Evolutionary conservation across 2,113 vertebrate species (phyloP).

Genomic region (Chloroceryle aenea): DNA sequence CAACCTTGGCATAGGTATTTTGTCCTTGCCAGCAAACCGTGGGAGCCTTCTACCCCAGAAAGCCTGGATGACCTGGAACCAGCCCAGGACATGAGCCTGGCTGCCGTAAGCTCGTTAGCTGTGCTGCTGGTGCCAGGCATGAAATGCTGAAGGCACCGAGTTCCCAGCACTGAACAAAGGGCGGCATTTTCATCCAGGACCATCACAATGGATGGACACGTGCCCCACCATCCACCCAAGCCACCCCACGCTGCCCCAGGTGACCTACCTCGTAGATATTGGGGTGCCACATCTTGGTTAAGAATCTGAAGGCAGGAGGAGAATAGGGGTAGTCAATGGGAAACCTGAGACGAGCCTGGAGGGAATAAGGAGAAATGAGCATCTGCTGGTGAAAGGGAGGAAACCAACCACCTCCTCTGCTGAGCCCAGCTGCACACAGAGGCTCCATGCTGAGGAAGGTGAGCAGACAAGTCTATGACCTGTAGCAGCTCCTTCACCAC

Average conservation of each 20-base stretch:
- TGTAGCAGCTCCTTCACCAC: not conserved
- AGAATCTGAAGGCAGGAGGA: slow-evolving; percentile 93
- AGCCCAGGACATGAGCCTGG: not conserved
- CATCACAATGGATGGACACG: rapidly evolving
- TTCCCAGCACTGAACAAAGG: not conserved
- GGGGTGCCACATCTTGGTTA: slow-evolving; percentile 99
- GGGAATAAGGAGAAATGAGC: not conserved
- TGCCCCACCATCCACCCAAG: not conserved
- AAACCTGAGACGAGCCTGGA: slow-evolving; percentile 92
- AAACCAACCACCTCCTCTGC: not conserved
- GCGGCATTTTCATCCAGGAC: not conserved
- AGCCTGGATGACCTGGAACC: not conserved
- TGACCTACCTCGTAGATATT: slow-evolving; percentile 93
- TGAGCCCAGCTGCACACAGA: not conserved
- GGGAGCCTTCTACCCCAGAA: not conserved
- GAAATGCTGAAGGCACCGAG: not conserved
- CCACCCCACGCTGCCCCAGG: rapidly evolving
- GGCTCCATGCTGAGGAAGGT: not conserved
- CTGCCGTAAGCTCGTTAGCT: not conserved
- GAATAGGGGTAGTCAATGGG: slow-evolving; percentile 96
- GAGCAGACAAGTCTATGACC: not conserved
- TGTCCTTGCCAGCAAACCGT: not conserved
- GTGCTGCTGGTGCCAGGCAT: not conserved
- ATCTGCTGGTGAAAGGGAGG: not conserved
- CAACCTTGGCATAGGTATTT: too few species aligned